phyloP scores from a whole-genome alignment of 2,113 vertebrate genomes.

The Centropristis striata region DNA sequence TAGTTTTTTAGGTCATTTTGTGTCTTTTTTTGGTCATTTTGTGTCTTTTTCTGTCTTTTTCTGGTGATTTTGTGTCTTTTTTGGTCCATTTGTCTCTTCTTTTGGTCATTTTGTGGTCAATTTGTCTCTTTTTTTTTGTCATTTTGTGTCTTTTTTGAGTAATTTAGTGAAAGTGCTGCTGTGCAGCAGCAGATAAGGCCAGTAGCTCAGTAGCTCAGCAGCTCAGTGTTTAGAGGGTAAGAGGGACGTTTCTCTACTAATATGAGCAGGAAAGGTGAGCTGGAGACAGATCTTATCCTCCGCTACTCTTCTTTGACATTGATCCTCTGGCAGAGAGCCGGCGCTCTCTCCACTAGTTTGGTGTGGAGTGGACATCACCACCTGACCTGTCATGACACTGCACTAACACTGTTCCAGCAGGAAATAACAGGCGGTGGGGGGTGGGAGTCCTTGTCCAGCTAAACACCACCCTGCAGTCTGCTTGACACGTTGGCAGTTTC shows the following conservation, averaged over 20 bases:
- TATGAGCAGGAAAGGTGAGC: slow-evolving; percentile 49
- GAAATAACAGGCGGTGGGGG: slow-evolving; percentile 56
- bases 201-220: slow-evolving; percentile 8
- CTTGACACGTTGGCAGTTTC: slow-evolving; percentile 57
- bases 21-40: too few relatives aligned
- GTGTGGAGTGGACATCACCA: slow-evolving; percentile 48
- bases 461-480: slow-evolving; percentile 60
- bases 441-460: slow-evolving; percentile 62
- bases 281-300: slow-evolving; percentile 60
- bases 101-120: too few relatives aligned
- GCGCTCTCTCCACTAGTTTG: slow-evolving; percentile 23
- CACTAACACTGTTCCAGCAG: slow-evolving; percentile 35
- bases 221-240: slow-evolving; percentile 32
- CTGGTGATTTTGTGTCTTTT: too few relatives aligned
- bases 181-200: slow-evolving; percentile 69
- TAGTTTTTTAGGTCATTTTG: too few relatives aligned
- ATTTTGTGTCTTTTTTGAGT: too few relatives aligned
- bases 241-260: slow-evolving; percentile 28
- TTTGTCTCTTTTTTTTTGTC: too few relatives aligned
- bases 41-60: too few relatives aligned
- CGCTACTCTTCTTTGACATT: slow-evolving; percentile 45
- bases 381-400: slow-evolving; percentile 52
- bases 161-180: too few relatives aligned
- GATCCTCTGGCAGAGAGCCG: slow-evolving; percentile 37
- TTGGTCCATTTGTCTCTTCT: too few relatives aligned